Percentiles rank a stretch among this genome's conserved stretches.
Evolutionary conservation across 1,140 invertebrate species (phyloP).

Genomic region (Trichonephila clavata): DNA sequence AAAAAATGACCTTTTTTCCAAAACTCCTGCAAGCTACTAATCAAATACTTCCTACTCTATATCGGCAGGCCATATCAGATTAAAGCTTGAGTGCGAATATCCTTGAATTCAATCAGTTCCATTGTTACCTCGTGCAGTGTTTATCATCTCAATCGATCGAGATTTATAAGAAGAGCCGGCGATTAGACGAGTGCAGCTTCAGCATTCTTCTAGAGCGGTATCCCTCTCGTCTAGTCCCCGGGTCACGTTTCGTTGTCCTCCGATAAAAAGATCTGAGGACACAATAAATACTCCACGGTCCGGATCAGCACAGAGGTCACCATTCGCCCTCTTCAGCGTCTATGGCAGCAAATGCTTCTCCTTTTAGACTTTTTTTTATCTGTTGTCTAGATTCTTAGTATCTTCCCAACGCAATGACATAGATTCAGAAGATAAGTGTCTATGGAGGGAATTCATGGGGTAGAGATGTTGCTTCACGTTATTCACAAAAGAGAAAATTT

Average conservation of each 20-base stretch:
- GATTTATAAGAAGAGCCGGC: constrained; percentile 14
- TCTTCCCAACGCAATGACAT: not conserved
- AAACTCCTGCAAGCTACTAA: not conserved
- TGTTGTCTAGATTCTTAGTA: not conserved
- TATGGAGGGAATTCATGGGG: too few relatives aligned
- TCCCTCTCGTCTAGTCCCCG: constrained; percentile 28
- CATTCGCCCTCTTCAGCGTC: not conserved
- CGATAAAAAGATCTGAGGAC: constrained; percentile 63
- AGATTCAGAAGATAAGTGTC: not conserved
- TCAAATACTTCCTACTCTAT: not conserved
- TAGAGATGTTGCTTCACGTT: too few relatives aligned
- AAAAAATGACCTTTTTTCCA: not conserved
- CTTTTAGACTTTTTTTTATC: not conserved
- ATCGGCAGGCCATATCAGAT: constrained; percentile 27
- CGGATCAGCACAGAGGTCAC: constrained; percentile 29
- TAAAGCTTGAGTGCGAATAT: not conserved
- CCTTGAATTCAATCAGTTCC: constrained; percentile 41
- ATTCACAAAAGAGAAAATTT: too few relatives aligned
- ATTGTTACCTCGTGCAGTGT: constrained; percentile 21
- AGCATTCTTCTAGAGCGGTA: not conserved
- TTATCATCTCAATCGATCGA: constrained; percentile 56
- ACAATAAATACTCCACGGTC: constrained; percentile 53
- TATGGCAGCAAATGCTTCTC: not conserved
- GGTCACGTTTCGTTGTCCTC: constrained; percentile 53
- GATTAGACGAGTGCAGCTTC: constrained; percentile 27